phyloP scores from a whole-genome alignment of 2,113 vertebrate genomes.

The Ia io region DNA sequence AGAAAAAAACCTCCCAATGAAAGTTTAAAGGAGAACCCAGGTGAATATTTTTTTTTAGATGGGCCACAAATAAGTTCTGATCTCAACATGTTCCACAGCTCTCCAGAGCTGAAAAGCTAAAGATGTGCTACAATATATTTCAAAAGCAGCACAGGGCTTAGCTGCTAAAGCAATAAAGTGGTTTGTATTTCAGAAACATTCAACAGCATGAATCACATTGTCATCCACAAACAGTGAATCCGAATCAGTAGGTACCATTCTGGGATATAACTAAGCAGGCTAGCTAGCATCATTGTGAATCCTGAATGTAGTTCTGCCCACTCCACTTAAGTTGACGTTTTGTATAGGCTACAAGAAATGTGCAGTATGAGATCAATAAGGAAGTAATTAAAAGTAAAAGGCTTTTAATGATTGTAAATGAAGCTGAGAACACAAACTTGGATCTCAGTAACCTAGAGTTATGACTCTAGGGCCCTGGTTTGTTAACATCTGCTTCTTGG shows the following conservation, averaged over 20 bases:
- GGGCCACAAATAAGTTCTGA: slow-evolving; percentile 18
- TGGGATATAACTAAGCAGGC: slow-evolving; percentile 16
- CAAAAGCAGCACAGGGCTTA: not conserved
- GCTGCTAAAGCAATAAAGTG: not conserved
- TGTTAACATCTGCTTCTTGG: slow-evolving; percentile 60
- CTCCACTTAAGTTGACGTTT: not conserved
- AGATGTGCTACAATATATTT: slow-evolving; percentile 13
- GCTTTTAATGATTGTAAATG: slow-evolving; percentile 56
- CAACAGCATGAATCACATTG: not conserved
- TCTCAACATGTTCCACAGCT: slow-evolving; percentile 11
- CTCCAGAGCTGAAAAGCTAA: not conserved
- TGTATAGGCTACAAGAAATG: slow-evolving; percentile 60
- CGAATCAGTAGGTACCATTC: not conserved
- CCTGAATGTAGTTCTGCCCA: not conserved
- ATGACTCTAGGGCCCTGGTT: slow-evolving; percentile 19
- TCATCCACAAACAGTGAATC: not conserved
- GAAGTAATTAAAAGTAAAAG: slow-evolving; percentile 72
- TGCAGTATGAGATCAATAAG: slow-evolving; percentile 59
- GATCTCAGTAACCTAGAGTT: slow-evolving; percentile 40
- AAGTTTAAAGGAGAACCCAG: not conserved
- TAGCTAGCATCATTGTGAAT: slow-evolving; percentile 10
- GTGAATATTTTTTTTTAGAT: not conserved
- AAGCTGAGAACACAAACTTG: slow-evolving; percentile 60
- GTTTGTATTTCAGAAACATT: slow-evolving; percentile 23
- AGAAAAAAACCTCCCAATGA: slow-evolving; percentile 24